phyloP scores from a whole-genome alignment of 2,113 vertebrate genomes.

The Ceyx melanurus region DNA sequence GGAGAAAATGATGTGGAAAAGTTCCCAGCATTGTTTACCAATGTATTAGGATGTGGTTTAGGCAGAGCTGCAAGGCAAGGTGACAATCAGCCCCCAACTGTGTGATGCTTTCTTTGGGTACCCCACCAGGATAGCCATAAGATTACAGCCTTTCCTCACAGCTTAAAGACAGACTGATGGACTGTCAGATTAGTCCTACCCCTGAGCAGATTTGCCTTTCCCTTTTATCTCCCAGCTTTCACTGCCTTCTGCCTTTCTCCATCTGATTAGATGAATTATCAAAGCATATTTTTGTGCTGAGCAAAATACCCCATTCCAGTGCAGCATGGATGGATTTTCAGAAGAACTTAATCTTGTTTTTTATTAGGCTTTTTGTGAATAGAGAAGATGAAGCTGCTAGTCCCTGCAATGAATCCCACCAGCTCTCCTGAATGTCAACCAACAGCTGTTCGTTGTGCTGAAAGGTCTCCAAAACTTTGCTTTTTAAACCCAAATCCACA shows the following conservation, averaged over 20 bases:
- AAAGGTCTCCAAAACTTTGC: not conserved
- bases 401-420: not conserved
- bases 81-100: not conserved
- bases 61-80: not conserved
- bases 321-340: not conserved
- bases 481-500: not conserved
- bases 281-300: not conserved
- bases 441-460: fast-evolving
- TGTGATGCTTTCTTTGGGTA: not conserved
- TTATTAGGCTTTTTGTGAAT: not conserved
- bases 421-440: not conserved
- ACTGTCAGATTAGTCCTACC: not conserved
- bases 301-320: not conserved
- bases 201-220: not conserved
- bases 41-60: not conserved
- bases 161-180: not conserved
- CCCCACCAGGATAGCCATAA: not conserved
- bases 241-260: not conserved
- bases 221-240: not conserved
- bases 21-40: not conserved
- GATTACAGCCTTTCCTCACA: not conserved
- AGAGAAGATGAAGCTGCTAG: not conserved
- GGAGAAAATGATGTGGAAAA: not conserved
- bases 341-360: not conserved
- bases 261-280: not conserved